Percentiles rank a stretch among this genome's conserved stretches.
phyloP scores from a whole-genome alignment of 2,797 vertebrate genomes.

The Hapalemur alaotrensis region DNA sequence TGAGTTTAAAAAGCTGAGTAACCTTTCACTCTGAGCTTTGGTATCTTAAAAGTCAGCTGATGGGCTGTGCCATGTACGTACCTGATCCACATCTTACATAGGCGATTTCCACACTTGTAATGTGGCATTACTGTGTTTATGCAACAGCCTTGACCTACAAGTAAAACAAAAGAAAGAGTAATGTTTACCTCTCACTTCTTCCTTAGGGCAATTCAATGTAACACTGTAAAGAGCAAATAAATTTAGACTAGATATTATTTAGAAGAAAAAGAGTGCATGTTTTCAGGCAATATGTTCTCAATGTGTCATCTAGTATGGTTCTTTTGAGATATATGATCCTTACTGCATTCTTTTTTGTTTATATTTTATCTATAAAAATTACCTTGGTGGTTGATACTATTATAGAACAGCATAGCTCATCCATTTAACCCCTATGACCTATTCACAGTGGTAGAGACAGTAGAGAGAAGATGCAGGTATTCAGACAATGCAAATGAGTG shows the following conservation, averaged over 20 bases:
- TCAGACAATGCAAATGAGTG: background rate
- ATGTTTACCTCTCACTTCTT: background rate
- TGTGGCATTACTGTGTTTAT: background rate
- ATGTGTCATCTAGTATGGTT: background rate
- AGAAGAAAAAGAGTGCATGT: background rate
- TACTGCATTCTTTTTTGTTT: background rate
- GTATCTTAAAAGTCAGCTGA: background rate
- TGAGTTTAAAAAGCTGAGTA: background rate
- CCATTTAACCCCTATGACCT: background rate
- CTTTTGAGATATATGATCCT: background rate
- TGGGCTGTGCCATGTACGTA: background rate
- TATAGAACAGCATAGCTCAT: background rate
- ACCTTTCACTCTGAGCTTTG: background rate
- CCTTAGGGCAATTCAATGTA: background rate
- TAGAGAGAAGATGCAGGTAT: background rate
- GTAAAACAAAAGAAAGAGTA: background rate
- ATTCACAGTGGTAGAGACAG: background rate
- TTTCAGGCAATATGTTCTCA: conserved; percentile 7
- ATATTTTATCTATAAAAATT: conserved; percentile 24
- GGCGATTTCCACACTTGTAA: background rate
- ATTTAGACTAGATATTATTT: background rate
- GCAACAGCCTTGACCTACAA: background rate
- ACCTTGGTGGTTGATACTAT: background rate
- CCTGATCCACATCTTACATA: background rate
- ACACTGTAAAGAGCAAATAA: background rate